Evolutionary conservation across 2,113 vertebrate species (phyloP).

Genomic region (Egretta garzetta): DNA sequence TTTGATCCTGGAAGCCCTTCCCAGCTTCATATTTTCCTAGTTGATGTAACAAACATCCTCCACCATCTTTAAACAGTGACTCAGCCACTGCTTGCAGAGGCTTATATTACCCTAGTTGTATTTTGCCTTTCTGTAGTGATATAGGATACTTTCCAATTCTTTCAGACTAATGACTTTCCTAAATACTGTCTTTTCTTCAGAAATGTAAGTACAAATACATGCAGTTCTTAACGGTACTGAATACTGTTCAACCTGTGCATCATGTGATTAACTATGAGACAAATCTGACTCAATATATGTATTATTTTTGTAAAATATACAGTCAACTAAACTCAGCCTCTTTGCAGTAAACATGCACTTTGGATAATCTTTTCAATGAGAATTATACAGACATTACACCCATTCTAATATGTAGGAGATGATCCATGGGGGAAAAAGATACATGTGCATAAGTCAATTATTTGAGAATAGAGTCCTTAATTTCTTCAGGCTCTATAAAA

Average conservation of each 20-base stretch:
- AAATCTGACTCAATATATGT: neutral
- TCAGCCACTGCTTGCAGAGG: neutral
- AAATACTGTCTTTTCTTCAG: neutral
- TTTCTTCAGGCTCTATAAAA: constrained; percentile 56
- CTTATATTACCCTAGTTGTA: neutral
- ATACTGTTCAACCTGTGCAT: neutral
- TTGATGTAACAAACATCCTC: neutral
- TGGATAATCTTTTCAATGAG: constrained; percentile 68
- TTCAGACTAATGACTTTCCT: neutral
- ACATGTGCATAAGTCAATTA: constrained; percentile 32
- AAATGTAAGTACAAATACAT: neutral
- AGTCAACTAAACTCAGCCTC: constrained; percentile 21
- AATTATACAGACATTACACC: constrained; percentile 55
- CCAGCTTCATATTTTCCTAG: neutral
- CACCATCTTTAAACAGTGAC: neutral
- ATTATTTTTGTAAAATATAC: constrained; percentile 47
- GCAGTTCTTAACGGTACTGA: neutral
- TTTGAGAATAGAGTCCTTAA: constrained; percentile 51
- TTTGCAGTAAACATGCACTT: constrained; percentile 51
- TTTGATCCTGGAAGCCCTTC: neutral
- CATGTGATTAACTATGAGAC: constrained; percentile 28
- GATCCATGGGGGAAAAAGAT: neutral
- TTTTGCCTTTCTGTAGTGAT: neutral
- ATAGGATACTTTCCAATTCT: neutral
- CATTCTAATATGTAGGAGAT: constrained; percentile 41